Conservation (phyloP, 2,113 vertebrate genomes). For the Passer domesticus region DNA sequence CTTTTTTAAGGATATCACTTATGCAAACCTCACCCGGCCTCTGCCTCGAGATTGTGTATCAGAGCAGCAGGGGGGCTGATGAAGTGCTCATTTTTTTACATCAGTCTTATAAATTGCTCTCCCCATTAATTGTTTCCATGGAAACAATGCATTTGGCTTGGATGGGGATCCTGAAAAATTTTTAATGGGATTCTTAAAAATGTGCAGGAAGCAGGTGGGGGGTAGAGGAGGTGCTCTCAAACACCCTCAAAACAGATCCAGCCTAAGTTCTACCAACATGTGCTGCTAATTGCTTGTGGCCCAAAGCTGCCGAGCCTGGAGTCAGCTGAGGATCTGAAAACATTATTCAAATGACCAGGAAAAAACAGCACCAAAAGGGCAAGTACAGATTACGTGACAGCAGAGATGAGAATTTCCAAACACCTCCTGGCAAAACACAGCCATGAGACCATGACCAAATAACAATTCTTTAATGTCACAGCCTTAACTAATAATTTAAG, state of each 20-base stretch:
- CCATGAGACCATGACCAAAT: constrained; percentile 33
- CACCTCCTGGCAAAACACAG: constrained; percentile 49
- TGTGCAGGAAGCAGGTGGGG: constrained; percentile 1
- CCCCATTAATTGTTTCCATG: constrained; percentile 84
- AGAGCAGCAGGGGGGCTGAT: constrained; percentile 72
- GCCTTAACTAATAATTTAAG: constrained; percentile 58
- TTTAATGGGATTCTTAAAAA: constrained; percentile 77
- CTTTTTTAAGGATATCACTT: background rate
- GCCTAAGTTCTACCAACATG: constrained; percentile 7
- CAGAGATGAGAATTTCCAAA: constrained; percentile 45
- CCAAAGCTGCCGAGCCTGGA: constrained; percentile 39
- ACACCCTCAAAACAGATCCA: background rate
- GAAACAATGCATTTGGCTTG: constrained; percentile 79
- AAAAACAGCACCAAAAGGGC: constrained; percentile 48
- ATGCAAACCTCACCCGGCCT: constrained; percentile 44
- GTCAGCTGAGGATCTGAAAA: constrained; percentile 30
- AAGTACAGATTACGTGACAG: constrained; percentile 58
- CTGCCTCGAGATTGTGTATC: constrained; percentile 58
- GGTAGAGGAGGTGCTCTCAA: background rate
- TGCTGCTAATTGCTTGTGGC: constrained; percentile 51
- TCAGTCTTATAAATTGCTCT: constrained; percentile 82
- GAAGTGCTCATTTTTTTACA: constrained; percentile 78
- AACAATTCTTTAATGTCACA: constrained; percentile 43
- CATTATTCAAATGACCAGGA: constrained; percentile 43
- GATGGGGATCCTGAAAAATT: constrained; percentile 74